Conservation (phyloP, 2,797 vertebrate species). For the Zenarchopterus dispar region DNA sequence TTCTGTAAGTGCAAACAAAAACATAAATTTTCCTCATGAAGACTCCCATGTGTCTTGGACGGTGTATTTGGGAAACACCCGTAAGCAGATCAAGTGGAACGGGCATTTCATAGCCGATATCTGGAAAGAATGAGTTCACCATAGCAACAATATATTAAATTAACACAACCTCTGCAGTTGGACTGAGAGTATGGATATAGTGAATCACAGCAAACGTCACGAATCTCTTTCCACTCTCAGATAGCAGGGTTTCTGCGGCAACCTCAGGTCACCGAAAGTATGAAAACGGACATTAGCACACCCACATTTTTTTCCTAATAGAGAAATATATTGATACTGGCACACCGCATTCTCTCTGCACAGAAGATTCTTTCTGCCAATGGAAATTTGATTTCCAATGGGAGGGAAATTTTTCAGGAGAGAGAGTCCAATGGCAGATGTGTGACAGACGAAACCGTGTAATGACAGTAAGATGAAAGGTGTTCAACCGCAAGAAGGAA, state of each 20-base stretch:
- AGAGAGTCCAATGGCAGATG: not conserved
- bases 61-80: conserved; percentile 22
- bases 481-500: not conserved
- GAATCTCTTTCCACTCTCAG: not conserved
- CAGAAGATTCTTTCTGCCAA: not conserved
- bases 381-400: conserved; percentile 16
- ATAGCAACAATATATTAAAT: not conserved
- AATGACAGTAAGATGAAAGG: not conserved
- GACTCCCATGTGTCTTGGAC: conserved; percentile 68
- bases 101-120: conserved; percentile 21
- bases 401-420: conserved; percentile 1
- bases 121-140: conserved; percentile 25
- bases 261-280: not conserved
- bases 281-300: conserved; percentile 5
- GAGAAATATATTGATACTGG: conserved; percentile 11
- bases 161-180: not conserved
- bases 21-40: no score
- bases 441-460: not conserved
- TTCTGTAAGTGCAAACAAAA: no score
- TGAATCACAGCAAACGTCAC: conserved; percentile 16
- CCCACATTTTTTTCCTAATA: conserved; percentile 25
- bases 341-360: not conserved
- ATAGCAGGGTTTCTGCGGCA: conserved; percentile 1
- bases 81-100: not conserved
- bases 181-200: not conserved